Evolutionary conservation across 1,140 invertebrate genomes (phyloP).

Genomic region (Zaprionus vittiger): DNA sequence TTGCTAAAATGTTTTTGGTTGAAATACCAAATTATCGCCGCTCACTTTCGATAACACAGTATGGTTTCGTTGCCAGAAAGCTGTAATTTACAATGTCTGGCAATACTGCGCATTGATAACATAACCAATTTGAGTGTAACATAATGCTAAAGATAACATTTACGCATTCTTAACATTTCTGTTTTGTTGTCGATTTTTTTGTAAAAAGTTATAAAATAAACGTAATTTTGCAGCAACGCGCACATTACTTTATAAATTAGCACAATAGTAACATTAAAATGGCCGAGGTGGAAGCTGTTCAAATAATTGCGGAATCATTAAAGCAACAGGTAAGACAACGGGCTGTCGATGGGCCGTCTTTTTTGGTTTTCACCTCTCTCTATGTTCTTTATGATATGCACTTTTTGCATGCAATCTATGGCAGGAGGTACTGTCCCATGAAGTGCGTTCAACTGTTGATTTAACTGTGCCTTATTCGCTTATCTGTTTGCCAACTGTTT

Average conservation of each 20-base stretch:
- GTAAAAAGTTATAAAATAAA: conserved; percentile 47
- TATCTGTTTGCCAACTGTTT: conserved; percentile 72
- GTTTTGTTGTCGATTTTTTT: conserved; percentile 40
- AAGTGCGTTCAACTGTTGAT: conserved; percentile 42
- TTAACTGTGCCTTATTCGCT: conserved; percentile 43
- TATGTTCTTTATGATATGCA: conserved; percentile 38
- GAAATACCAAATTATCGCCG: background rate
- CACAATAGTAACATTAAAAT: conserved; percentile 82
- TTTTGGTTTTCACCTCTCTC: conserved; percentile 17
- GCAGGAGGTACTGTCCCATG: conserved; percentile 10
- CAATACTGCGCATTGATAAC: conserved; percentile 2
- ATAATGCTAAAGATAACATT: conserved; percentile 16
- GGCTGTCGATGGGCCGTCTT: background rate
- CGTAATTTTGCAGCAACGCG: conserved; percentile 44
- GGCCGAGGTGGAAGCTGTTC: conserved; percentile 89
- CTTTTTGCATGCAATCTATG: conserved; percentile 38
- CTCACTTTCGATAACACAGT: conserved; percentile 9
- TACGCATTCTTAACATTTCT: conserved; percentile 32
- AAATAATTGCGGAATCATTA: conserved; percentile 90
- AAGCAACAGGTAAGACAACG: conserved; percentile 89
- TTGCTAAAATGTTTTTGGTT: background rate
- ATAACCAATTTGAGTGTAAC: conserved; percentile 29
- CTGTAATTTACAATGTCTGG: background rate
- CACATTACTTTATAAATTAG: conserved; percentile 48
- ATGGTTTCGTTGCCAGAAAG: background rate